phyloP scores from a whole-genome alignment of 2,888 invertebrate species.

The Xanthorhoe designata region DNA sequence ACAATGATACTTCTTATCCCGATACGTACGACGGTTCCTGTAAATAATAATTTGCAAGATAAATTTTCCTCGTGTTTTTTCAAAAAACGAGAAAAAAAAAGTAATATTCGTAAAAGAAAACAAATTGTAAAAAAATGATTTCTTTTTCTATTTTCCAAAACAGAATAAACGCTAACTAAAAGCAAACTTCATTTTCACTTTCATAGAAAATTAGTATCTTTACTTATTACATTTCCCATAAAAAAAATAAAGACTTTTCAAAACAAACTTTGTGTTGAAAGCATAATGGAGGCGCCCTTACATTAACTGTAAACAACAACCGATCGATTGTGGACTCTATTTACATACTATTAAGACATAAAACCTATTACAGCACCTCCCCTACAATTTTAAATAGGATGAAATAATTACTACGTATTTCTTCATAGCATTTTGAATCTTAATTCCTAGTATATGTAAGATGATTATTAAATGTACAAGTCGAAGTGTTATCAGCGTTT shows the following conservation, averaged over 20 bases:
- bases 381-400: slow-evolving; percentile 32
- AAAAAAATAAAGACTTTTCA: slow-evolving; percentile 5
- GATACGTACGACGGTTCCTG: too few relatives aligned
- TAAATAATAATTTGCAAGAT: too few relatives aligned
- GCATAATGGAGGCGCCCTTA: slow-evolving; percentile 30
- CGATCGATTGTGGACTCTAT: slow-evolving; percentile 24
- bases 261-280: slow-evolving; percentile 25
- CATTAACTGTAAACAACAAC: slow-evolving; percentile 19
- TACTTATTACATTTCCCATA: background rate
- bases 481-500: background rate
- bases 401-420: slow-evolving; percentile 32
- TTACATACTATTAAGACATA: slow-evolving; percentile 3
- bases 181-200: background rate
- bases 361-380: slow-evolving; percentile 17
- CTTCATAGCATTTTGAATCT: slow-evolving; percentile 27
- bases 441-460: slow-evolving; percentile 5
- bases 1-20: too few relatives aligned
- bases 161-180: background rate
- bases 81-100: too few relatives aligned
- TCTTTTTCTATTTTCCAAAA: too few relatives aligned
- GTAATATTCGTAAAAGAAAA: too few relatives aligned
- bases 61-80: too few relatives aligned
- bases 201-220: background rate
- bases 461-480: slow-evolving; percentile 5
- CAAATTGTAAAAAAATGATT: too few relatives aligned